Evolutionary conservation across 2,797 vertebrate species (phyloP).

Genomic region (Decapterus maruadsi): DNA sequence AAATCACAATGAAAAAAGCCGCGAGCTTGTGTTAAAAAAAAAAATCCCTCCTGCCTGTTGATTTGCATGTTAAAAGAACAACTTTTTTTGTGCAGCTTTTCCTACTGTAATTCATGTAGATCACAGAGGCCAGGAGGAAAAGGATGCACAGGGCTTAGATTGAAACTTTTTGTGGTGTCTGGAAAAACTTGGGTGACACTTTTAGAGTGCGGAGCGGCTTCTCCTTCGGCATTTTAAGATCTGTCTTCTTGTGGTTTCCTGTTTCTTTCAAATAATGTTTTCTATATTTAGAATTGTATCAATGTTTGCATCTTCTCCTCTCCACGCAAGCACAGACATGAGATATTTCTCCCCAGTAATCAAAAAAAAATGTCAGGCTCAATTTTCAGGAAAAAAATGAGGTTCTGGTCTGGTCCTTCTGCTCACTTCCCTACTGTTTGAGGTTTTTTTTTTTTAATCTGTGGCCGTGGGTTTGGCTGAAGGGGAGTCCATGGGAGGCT

Average conservation of each 20-base stretch:
- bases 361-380: conserved; percentile 41
- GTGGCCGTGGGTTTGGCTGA: conserved; percentile 39
- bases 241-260: conserved; percentile 16
- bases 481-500: conserved; percentile 61
- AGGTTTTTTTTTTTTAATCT: conserved; percentile 44
- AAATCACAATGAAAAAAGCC: neutral
- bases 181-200: neutral
- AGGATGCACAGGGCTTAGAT: neutral
- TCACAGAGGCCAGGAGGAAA: conserved; percentile 21
- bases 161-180: conserved; percentile 42
- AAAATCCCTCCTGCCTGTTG: neutral
- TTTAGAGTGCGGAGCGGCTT: neutral
- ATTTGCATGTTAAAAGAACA: conserved; percentile 15
- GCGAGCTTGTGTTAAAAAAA: neutral
- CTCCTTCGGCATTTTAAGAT: conserved; percentile 16
- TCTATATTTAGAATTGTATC: conserved; percentile 35
- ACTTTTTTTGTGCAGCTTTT: conserved; percentile 17
- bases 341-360: conserved; percentile 43
- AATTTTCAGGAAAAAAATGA: conserved; percentile 26
- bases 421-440: conserved; percentile 49
- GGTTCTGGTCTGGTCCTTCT: conserved; percentile 47
- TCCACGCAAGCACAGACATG: conserved; percentile 19
- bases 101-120: conserved; percentile 35
- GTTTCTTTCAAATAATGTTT: conserved; percentile 38
- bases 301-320: conserved; percentile 23